A percentile compares a stretch with the other conserved stretches of the same genome.
Conservation (phyloP, 2,113 vertebrate species). For the Petrocephalus microphthalmus region DNA sequence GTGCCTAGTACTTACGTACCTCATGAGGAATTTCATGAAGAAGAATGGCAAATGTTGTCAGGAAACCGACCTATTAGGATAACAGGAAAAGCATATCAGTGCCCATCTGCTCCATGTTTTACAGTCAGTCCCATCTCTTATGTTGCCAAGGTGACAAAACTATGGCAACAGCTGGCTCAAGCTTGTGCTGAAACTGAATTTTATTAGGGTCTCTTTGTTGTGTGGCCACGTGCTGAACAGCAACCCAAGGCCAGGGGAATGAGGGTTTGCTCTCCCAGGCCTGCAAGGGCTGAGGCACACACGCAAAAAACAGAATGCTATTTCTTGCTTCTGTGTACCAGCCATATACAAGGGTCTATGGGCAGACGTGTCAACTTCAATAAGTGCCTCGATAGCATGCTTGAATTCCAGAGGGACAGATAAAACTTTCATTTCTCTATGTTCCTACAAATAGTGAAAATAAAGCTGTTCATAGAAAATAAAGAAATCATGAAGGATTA, state of each 20-base stretch:
- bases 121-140: background rate
- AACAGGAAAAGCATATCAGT: background rate
- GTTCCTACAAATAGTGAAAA: background rate
- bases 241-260: background rate
- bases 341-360: background rate
- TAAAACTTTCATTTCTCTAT: background rate
- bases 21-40: constrained; percentile 97
- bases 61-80: constrained; percentile 76
- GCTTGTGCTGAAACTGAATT: background rate
- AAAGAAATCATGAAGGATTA: too few species aligned
- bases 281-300: background rate
- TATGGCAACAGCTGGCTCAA: background rate
- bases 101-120: background rate
- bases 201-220: background rate
- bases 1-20: constrained; percentile 60
- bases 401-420: background rate
- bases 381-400: background rate
- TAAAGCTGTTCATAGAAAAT: background rate
- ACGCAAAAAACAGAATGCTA: background rate
- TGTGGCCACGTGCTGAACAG: background rate
- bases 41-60: constrained; percentile 92
- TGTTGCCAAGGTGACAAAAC: constrained; percentile 21
- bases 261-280: background rate
- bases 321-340: background rate
- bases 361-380: background rate